Evolutionary conservation across 2,797 vertebrate species (phyloP), one percentile per base, ranked within the genome.

Genomic region (Mionectes olivaceus): DNA sequence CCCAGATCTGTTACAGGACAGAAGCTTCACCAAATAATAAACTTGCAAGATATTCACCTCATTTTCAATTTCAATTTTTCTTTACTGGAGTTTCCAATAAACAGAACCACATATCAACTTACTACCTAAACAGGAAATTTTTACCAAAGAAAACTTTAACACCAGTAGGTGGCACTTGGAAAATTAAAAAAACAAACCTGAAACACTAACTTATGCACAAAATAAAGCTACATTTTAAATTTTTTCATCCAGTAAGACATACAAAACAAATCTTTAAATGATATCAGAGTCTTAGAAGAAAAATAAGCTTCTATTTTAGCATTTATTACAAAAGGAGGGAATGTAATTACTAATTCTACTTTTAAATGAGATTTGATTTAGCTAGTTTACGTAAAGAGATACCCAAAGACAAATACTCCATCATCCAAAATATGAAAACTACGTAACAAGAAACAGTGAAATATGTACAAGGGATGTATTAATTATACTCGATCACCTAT

Each of bases 101-200:
- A 44, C 22, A 83, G 9, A 53, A 70, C 14, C 9, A 75, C 4
- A 28, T 10, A 53, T 5, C 49, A 2, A 2, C 12, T 33, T 55
- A 35, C 41, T 82, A 89, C 77, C 70, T 41, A 35, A 68, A 61
- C 25, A 19, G 5, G 37, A 7, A 79, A 53, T 60, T 63, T 75
- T 41, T 70, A 39, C 11, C 47, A 64, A 55, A 61, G 28, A 50
- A 73, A 79, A 52, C 5, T 46, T 65, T 39, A 84, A 56, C 39
- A 79, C 56, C 60, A 80, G 82, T 25, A 89, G 78, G 60, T 80
- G 68, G 68, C 56, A 90, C 56, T 73, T 87, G 17, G 19, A 77
- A 87, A 89, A 90, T 27, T 68, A 83, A 60, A 13, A 59, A 80
- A 85, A 78, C 18, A 69, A 75, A 71, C 7, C 13, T n/a, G n/a